These are phyloP conservation scores for Sprattus sprattus DNA, from an alignment of 2,113 vertebrate genomes.

Conservation along the genomic window DNA sequence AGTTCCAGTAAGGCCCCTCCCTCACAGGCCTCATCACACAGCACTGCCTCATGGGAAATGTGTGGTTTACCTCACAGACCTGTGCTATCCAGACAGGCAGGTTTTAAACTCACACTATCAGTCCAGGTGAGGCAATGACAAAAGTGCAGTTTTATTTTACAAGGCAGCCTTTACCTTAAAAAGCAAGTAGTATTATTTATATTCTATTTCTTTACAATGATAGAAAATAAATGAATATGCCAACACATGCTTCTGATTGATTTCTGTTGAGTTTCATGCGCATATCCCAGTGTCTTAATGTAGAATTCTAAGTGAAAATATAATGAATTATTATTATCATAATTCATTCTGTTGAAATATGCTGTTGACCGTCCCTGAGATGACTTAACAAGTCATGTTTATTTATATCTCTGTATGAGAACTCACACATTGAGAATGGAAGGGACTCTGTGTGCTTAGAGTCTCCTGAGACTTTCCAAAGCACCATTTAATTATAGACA, in stretches of 20 bases:
- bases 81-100: constrained; percentile 21
- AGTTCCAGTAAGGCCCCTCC: constrained; percentile 66
- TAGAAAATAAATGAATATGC: not conserved
- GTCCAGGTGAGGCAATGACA: constrained; percentile 41
- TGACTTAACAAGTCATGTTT: not conserved
- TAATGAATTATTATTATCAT: not conserved
- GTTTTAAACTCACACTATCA: not conserved
- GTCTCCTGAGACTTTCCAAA: constrained; percentile 58
- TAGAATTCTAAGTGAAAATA: not conserved
- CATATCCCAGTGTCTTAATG: not conserved
- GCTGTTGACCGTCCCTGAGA: not conserved
- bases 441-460: not conserved
- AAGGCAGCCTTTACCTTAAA: not conserved
- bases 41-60: constrained; percentile 14
- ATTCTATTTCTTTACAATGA: not conserved
- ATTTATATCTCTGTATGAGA: not conserved
- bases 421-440: not conserved
- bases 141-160: not conserved
- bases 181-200: not conserved
- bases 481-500: constrained; percentile 67
- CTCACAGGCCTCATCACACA: constrained; percentile 9
- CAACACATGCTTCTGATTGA: not conserved
- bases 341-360: not conserved
- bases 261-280: not conserved
- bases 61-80: constrained; percentile 34